phyloP scores from a whole-genome alignment of 1,140 invertebrate genomes.

The Nilaparvata lugens region DNA sequence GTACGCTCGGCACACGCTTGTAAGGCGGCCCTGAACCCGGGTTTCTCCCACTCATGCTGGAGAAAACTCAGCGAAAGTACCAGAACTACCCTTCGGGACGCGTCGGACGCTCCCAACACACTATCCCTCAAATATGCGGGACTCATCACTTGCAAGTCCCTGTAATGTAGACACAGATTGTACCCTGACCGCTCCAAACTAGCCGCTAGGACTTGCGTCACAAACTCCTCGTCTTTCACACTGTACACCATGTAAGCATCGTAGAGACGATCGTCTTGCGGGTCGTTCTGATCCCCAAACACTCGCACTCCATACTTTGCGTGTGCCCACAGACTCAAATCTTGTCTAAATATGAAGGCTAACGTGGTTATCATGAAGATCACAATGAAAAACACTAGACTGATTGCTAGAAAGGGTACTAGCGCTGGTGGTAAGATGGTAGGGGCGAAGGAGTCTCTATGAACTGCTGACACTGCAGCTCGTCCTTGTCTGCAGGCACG shows the following conservation, averaged over 20 bases:
- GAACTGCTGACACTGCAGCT: slow-evolving; percentile 49
- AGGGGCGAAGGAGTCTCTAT: slow-evolving; percentile 46
- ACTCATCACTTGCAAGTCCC: slow-evolving; percentile 57
- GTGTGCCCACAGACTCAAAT: slow-evolving; percentile 62
- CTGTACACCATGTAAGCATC: slow-evolving; percentile 84
- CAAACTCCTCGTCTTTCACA: slow-evolving; percentile 72
- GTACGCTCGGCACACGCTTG: slow-evolving; percentile 42
- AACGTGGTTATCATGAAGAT: slow-evolving; percentile 56
- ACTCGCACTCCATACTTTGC: slow-evolving; percentile 62
- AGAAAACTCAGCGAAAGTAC: slow-evolving; percentile 64
- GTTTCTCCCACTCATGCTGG: slow-evolving; percentile 62
- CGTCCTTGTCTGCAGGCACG: slow-evolving; percentile 50
- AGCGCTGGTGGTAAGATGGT: slow-evolving; percentile 48
- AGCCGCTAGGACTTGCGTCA: slow-evolving; percentile 62
- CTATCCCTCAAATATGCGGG: slow-evolving; percentile 55
- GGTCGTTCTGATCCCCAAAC: slow-evolving; percentile 47
- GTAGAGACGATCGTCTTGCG: slow-evolving; percentile 60
- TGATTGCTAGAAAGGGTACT: slow-evolving; percentile 60
- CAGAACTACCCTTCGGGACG: slow-evolving; percentile 58
- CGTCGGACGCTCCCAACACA: slow-evolving; percentile 66
- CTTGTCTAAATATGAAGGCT: slow-evolving; percentile 65
- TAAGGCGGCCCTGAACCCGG: slow-evolving; percentile 61
- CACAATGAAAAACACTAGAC: slow-evolving; percentile 60
- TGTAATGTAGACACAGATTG: slow-evolving; percentile 61
- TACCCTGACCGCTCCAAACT: slow-evolving; percentile 68